A percentile compares a stretch with the other conserved stretches of the same genome.
Conservation (phyloP, 2,888 invertebrate genomes). For the Chaetogeoica ovagalla region DNA sequence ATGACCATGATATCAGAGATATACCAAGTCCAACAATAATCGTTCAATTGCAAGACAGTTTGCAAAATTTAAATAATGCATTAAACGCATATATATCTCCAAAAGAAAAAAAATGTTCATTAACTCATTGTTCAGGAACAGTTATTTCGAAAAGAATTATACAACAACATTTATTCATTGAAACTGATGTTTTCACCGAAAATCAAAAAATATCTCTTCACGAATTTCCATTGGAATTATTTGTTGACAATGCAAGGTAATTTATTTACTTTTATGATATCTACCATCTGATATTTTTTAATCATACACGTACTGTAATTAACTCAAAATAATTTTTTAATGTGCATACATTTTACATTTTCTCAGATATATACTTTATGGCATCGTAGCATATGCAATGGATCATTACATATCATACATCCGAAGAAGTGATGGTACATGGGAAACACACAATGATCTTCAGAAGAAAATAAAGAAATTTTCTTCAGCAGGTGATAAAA, state of each 20-base stretch:
- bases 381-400: not conserved
- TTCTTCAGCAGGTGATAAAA: not conserved
- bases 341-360: no score
- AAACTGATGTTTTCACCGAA: not conserved
- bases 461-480: slow-evolving; percentile 7
- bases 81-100: not conserved
- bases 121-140: not conserved
- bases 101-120: not conserved
- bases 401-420: not conserved
- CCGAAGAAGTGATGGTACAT: not conserved
- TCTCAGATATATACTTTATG: not conserved
- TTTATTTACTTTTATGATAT: not conserved
- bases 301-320: no score
- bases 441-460: not conserved
- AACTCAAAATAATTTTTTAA: no score
- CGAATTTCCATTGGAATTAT: not conserved
- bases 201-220: not conserved
- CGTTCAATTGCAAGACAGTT: not conserved
- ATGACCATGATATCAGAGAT: not conserved
- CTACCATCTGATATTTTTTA: no score
- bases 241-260: not conserved
- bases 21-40: slow-evolving; percentile 1
- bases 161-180: not conserved
- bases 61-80: not conserved
- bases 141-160: not conserved